A percentile compares a stretch with the other conserved stretches of the same genome.
Evolutionary conservation across 2,888 invertebrate species (phyloP).

Genomic region (Odontocolon sp.): DNA sequence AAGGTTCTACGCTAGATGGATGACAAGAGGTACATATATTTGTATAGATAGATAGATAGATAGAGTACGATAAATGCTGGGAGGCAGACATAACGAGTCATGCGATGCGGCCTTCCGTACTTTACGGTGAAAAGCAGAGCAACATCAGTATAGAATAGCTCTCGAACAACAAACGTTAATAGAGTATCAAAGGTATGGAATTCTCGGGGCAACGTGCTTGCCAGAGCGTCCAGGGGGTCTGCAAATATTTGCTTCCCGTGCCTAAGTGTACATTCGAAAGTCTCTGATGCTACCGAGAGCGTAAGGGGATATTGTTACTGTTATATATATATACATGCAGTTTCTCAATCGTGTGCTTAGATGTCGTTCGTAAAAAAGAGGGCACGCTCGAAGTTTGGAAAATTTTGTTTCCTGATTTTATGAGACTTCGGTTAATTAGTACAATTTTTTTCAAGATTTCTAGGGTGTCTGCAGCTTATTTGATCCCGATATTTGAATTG

Average conservation of each 20-base stretch:
- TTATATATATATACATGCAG: not conserved
- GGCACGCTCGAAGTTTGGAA: no score
- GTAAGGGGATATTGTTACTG: conserved; percentile 47
- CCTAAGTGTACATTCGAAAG: conserved; percentile 56
- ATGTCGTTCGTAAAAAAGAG: conserved; percentile 19
- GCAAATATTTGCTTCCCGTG: conserved; percentile 60
- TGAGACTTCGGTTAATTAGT: no score
- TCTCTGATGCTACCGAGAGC: conserved; percentile 48
- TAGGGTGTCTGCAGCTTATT: no score
- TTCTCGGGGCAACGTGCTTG: conserved; percentile 44
- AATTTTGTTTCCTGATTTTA: no score
- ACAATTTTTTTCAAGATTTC: no score
- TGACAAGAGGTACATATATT: not conserved
- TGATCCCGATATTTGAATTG: no score
- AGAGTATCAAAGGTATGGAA: conserved; percentile 56
- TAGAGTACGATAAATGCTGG: not conserved
- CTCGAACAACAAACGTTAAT: conserved; percentile 58
- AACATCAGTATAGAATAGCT: conserved; percentile 7
- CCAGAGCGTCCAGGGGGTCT: conserved; percentile 31
- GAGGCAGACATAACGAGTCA: not conserved
- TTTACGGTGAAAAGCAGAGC: conserved; percentile 14
- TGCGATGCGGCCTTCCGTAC: conserved; percentile 25
- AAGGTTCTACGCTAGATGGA: not conserved
- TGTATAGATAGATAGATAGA: no score
- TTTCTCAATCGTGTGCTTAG: not conserved